Evolutionary conservation across 2,888 invertebrate genomes (phyloP), one percentile per base, ranked within the genome.

Genomic region (Sicus ferrugineus): DNA sequence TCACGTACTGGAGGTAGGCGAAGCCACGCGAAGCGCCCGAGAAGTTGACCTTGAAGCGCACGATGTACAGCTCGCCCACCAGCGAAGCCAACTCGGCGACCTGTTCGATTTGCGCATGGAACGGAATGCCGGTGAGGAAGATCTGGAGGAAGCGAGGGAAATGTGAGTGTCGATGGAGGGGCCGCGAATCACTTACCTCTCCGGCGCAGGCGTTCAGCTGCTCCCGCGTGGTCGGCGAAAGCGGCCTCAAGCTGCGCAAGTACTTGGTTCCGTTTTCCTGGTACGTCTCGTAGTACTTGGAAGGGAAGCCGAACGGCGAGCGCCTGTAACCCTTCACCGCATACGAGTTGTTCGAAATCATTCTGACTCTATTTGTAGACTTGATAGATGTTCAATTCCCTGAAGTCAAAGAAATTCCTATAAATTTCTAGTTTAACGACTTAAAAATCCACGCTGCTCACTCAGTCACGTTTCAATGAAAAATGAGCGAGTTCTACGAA

Each of bases 211-310:
- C 42, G 7, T 77, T 69, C n/a, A 83, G 72, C 7, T 75, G 54
- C 2, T 66, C 28, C 6, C 69, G 68, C 16, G 76, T 62, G 0
- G 68, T 14, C 0, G 61, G 31, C 0, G 75, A 54, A 16, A 78
- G 5, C 0, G 19, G 0, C 4, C 62, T 67, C 0, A 71, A 68
- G 1, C 67, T 77, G 16, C 70, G 76, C 3, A 83, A 63, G 68
- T 77, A 79, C 34, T 80, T 74, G 0, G 84, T 83, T 0, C 83
- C 83, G 72, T 80, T 80, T 6, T 76, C 64, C 64, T 82, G 82
- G 54, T 71, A 76, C 14, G 76, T 74, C 50, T 74, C 74, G 31
- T 75, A 76, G 26, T 70, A 70, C 50, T 72, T 72, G 2, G 76
- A 75, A 59, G 76, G 76, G 68, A 74, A 72, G 21, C 75, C 76